Percentiles rank a stretch among this genome's conserved stretches.
Evolutionary conservation across 1,140 invertebrate species (phyloP).

Genomic region (Tribolium castaneum): DNA sequence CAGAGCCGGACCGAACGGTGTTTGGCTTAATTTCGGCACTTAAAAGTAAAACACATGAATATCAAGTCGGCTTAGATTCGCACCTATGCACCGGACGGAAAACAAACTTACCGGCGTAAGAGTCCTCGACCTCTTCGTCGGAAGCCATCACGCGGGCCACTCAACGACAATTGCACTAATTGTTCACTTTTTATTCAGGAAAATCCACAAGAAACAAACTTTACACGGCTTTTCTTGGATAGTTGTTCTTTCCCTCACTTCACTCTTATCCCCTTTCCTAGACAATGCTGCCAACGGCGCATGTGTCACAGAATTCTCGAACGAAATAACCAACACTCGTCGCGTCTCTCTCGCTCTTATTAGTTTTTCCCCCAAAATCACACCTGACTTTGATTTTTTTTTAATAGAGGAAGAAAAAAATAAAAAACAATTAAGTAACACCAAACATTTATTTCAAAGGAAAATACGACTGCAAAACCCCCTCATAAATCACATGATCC

Average conservation of each 20-base stretch:
- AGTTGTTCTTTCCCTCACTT: slow-evolving; percentile 45
- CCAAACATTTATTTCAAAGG: slow-evolving; percentile 59
- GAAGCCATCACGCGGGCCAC: slow-evolving; percentile 71
- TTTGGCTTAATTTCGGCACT: slow-evolving; percentile 36
- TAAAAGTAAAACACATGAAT: slow-evolving; percentile 47
- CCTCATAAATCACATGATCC: slow-evolving; percentile 81
- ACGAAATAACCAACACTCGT: background rate
- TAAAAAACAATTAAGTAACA: background rate
- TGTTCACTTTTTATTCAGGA: slow-evolving; percentile 35
- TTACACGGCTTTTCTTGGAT: slow-evolving; percentile 40
- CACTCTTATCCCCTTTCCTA: slow-evolving; percentile 29
- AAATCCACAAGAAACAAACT: slow-evolving; percentile 36
- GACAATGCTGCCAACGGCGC: background rate
- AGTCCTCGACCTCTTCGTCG: slow-evolving; percentile 81
- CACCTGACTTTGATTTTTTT: background rate
- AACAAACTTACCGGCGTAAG: slow-evolving; percentile 77
- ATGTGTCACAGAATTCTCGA: slow-evolving; percentile 14
- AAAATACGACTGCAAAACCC: slow-evolving; percentile 79
- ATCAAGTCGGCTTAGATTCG: slow-evolving; percentile 52
- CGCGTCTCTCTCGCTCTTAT: background rate
- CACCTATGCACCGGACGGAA: slow-evolving; percentile 49
- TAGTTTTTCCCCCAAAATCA: too few relatives aligned
- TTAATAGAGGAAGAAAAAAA: background rate
- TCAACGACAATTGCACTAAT: background rate
- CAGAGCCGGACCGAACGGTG: background rate